A percentile compares a stretch with the other conserved stretches of the same genome.
Evolutionary conservation across 2,888 invertebrate species (phyloP).

Genomic region (Melinopterus prodromus): DNA sequence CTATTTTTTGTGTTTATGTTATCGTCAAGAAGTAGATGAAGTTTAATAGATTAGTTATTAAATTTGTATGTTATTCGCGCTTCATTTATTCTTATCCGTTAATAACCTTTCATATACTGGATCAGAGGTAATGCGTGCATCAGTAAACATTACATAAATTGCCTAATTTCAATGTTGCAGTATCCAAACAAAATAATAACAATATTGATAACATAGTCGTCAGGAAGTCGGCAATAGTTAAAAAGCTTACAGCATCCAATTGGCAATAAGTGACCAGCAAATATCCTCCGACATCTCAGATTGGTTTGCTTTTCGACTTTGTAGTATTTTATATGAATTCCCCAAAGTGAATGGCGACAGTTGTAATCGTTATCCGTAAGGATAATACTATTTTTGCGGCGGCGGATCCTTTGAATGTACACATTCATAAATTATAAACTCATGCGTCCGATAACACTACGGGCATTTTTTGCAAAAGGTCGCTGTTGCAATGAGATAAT

Average conservation of each 20-base stretch:
- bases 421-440: background rate
- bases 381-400: background rate
- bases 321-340: background rate
- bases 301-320: background rate
- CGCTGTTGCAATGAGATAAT: background rate
- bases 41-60: no score
- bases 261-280: background rate
- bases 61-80: no score
- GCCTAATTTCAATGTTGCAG: background rate
- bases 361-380: background rate
- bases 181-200: background rate
- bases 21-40: no score
- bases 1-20: no score
- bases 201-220: slow-evolving; percentile 4
- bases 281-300: background rate
- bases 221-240: background rate
- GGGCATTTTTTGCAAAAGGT: background rate
- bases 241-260: background rate
- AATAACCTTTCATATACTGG: background rate
- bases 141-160: background rate
- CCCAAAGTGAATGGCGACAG: background rate
- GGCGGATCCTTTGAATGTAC: background rate
- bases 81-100: no score
- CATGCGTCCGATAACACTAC: background rate
- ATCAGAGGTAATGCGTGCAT: background rate